Conservation (phyloP, 2,797 vertebrate species). For the Prunella strophiata region DNA sequence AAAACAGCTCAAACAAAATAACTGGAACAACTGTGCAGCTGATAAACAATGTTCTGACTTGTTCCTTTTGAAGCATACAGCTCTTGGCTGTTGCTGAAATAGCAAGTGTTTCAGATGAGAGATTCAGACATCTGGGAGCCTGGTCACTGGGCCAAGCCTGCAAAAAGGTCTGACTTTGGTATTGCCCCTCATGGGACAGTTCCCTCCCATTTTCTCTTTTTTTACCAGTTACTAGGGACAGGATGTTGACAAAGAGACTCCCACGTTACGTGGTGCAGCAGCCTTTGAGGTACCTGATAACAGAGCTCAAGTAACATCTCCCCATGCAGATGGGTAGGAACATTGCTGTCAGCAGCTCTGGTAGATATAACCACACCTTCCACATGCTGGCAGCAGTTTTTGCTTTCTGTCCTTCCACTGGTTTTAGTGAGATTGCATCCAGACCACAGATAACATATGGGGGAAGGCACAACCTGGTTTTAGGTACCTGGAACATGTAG, state of each 20-base stretch:
- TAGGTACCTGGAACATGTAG: neutral
- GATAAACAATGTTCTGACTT: neutral
- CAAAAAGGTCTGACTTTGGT: neutral
- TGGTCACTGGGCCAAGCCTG: neutral
- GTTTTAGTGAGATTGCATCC: neutral
- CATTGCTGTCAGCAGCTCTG: neutral
- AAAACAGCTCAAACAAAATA: neutral
- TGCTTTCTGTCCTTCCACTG: neutral
- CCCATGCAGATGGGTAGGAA: neutral
- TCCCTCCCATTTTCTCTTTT: neutral
- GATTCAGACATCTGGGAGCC: neutral
- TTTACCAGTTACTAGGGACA: neutral
- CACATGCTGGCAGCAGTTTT: neutral
- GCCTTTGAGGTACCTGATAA: neutral
- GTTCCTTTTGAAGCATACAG: neutral
- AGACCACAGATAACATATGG: neutral
- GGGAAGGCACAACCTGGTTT: neutral
- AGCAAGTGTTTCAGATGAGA: neutral
- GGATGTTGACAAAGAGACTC: neutral
- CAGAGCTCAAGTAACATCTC: neutral
- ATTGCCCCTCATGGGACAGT: neutral
- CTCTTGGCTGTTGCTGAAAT: neutral
- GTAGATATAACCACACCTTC: neutral
- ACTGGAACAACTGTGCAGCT: neutral
- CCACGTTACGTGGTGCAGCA: rapidly evolving